Evolutionary conservation across 2,888 invertebrate genomes (phyloP), one percentile per base, ranked within the genome.

Genomic region (Pseudococcus viburni): DNA sequence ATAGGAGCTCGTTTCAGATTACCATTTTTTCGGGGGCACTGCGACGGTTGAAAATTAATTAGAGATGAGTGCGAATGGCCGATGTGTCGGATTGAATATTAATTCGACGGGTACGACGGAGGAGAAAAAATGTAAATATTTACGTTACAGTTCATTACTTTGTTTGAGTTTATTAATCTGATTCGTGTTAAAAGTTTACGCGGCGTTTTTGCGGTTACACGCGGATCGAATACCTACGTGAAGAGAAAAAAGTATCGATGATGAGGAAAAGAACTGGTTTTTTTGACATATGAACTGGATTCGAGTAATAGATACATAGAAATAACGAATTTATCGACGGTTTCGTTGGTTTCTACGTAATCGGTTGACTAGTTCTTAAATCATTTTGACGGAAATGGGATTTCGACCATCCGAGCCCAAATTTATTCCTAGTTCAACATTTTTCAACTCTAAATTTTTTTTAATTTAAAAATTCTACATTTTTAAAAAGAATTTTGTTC

Each of bases 81-180:
- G 51, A 22, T 64, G 64, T 22, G 19, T 5, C 64, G 19, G 19
- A 9, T 64, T 64, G 26, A 33, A 33, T 33, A 22, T 64, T 64
- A 64, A 64, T 64, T 64, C 64, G 22, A 22, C 9, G 51, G 5
- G 12, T 46, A 46, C 46, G 8, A 11, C 8, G 15, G n/a, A 59
- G 19, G 11, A 59, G 26, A 59, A 73, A 73, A 73, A 73, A 73
- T 73, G 68, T 73, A 73, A 73, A 73, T 73, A 73, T 73, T 73
- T 73, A 73, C 33, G 11, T 73, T 73, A 73, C 68, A 73, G 68
- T 73, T 73, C 68, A 33, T 73, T 73, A 73, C 68, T 73, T 73
- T 73, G 68, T 73, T 33, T 33, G 68, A 73, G 68, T 73, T 73
- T 73, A 15, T 73, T 73, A 33, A 59, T 73, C 22, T 12, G 68